Evolutionary conservation across 2,888 invertebrate species (phyloP).

Genomic region (Troilus luridus): DNA sequence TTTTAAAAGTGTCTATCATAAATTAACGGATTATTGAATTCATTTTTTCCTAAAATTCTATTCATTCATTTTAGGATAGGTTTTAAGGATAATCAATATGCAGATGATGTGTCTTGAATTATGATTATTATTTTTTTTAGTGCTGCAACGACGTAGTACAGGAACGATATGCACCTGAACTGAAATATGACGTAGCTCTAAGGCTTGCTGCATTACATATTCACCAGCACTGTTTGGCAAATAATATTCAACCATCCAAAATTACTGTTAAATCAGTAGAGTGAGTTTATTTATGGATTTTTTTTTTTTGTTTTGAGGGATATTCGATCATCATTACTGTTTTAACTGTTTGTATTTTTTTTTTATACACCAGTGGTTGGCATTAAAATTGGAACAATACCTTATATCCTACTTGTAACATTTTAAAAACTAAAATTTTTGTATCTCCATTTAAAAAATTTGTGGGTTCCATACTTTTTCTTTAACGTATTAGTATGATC

Average conservation of each 20-base stretch:
- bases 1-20: too few species aligned
- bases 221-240: constrained; percentile 89
- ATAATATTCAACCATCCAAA: constrained; percentile 84
- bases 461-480: too few species aligned
- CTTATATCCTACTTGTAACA: too few species aligned
- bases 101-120: not conserved
- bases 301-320: not conserved
- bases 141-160: constrained; percentile 95
- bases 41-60: not conserved
- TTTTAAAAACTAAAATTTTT: too few species aligned
- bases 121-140: constrained; percentile 65
- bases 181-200: constrained; percentile 89
- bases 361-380: too few species aligned
- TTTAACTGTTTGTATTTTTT: not conserved
- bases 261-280: constrained; percentile 88
- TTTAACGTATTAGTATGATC: too few species aligned
- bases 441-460: too few species aligned
- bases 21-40: too few species aligned
- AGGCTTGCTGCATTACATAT: constrained; percentile 91
- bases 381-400: too few species aligned
- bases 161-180: constrained; percentile 90
- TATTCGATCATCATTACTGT: not conserved
- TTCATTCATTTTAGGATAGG: not conserved
- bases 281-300: constrained; percentile 74
- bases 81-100: not conserved